phyloP scores from a whole-genome alignment of 64 coral and sea anemone species.

The Catalaphyllia jardinei region DNA sequence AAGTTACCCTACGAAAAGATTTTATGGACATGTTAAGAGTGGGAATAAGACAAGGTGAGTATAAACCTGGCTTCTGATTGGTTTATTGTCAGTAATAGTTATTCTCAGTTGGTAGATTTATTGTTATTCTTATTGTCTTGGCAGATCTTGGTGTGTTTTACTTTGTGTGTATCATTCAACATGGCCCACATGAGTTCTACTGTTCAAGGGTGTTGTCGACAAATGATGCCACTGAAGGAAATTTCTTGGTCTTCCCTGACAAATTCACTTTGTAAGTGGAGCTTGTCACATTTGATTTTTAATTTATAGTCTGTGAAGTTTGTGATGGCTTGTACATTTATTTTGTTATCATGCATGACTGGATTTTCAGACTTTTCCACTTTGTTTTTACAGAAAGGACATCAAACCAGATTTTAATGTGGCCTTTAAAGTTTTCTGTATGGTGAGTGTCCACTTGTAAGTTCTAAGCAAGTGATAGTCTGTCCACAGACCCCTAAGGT shows the following conservation, averaged over 20 bases:
- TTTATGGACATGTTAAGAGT: conserved; percentile 93
- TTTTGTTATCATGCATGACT: not conserved
- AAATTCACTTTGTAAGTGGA: conserved; percentile 88
- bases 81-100: no score
- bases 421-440: conserved; percentile 82
- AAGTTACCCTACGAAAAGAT: conserved; percentile 68
- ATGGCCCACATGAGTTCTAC: conserved; percentile 72
- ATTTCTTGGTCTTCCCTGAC: conserved; percentile 74
- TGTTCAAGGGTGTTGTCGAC: conserved; percentile 78
- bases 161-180: conserved; percentile 74
- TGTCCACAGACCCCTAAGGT: no score
- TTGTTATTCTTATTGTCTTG: not conserved
- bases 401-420: conserved; percentile 80
- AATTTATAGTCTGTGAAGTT: not conserved
- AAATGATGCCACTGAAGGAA: conserved; percentile 79
- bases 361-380: not conserved
- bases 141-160: conserved; percentile 92
- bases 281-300: not conserved
- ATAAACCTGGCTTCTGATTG: not conserved
- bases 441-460: conserved; percentile 34
- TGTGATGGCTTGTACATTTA: not conserved
- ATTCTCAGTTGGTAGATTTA: no score
- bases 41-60: conserved; percentile 85
- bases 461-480: no score
- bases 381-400: conserved; percentile 60